These are phyloP conservation scores for Pilophorus perplexus DNA, from an alignment of 2,888 invertebrate species.

Conservation along the genomic window DNA sequence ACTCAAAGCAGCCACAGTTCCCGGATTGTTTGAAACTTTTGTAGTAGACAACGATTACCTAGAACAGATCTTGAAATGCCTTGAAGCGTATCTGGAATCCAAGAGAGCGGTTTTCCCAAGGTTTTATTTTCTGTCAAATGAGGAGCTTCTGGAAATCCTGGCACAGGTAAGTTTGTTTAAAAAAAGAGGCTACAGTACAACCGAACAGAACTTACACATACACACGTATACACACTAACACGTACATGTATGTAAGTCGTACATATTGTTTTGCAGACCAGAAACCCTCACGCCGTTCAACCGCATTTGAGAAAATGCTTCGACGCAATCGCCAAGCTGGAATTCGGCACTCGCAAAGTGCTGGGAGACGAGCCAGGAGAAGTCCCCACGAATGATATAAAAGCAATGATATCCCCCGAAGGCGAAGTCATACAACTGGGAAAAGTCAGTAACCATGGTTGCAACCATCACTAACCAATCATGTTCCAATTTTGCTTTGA, in stretches of 20 bases:
- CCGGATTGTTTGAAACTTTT: slow-evolving; percentile 67
- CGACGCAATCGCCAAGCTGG: slow-evolving; percentile 73
- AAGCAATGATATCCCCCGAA: slow-evolving; percentile 88
- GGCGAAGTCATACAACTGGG: slow-evolving; percentile 75
- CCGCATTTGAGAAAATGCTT: slow-evolving; percentile 82
- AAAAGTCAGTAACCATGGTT: slow-evolving; percentile 58
- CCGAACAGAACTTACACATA: no score
- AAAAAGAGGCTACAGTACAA: no score
- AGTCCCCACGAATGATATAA: slow-evolving; percentile 71
- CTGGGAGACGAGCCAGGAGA: slow-evolving; percentile 49
- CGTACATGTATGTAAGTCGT: no score
- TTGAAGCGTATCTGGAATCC: slow-evolving; percentile 83
- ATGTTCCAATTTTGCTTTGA: background rate
- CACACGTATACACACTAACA: no score
- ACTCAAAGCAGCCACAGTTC: slow-evolving; percentile 73
- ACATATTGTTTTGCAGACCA: slow-evolving; percentile 56
- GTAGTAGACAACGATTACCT: slow-evolving; percentile 72
- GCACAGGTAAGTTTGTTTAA: slow-evolving; percentile 63
- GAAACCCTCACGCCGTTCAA: slow-evolving; percentile 73
- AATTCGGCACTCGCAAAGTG: slow-evolving; percentile 62
- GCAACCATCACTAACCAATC: no score
- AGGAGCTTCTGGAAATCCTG: slow-evolving; percentile 69
- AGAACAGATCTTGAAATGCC: slow-evolving; percentile 84
- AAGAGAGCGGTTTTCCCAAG: slow-evolving; percentile 83
- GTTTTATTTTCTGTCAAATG: slow-evolving; percentile 78